phyloP scores from a whole-genome alignment of 2,797 vertebrate species.

The Pipistrellus nathusii region DNA sequence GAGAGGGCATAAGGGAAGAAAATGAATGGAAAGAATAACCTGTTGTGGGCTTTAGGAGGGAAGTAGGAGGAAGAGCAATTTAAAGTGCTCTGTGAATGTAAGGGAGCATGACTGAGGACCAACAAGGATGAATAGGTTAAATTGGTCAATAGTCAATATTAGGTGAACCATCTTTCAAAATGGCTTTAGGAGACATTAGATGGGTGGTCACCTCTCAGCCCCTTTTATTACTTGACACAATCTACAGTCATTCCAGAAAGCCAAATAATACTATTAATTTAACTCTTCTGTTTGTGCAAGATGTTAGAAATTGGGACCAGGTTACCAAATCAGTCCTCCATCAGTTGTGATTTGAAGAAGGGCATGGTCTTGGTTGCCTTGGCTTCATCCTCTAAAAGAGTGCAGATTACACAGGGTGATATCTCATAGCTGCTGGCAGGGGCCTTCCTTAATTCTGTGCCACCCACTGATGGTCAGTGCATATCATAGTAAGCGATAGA shows the following conservation, averaged over 20 bases:
- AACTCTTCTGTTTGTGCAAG: not conserved
- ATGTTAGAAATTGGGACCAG: not conserved
- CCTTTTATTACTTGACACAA: not conserved
- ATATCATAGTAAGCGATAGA: too few species aligned
- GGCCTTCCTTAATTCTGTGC: too few species aligned
- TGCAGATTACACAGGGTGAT: not conserved
- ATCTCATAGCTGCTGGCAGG: too few species aligned
- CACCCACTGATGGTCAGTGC: too few species aligned
- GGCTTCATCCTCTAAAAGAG: not conserved
- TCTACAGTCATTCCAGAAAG: not conserved
- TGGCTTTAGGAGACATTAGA: not conserved
- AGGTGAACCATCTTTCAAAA: conserved; percentile 13
- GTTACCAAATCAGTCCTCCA: not conserved
- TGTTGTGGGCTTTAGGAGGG: not conserved
- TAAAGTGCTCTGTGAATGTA: conserved; percentile 37
- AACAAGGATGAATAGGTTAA: not conserved
- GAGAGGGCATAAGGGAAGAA: not conserved
- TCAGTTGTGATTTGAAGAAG: not conserved
- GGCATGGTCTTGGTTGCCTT: not conserved
- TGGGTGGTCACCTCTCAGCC: not conserved
- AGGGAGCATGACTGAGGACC: not conserved
- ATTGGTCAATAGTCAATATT: not conserved
- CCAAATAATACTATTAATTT: not conserved
- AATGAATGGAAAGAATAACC: not conserved
- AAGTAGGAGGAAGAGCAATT: not conserved